Evolutionary conservation across 2,113 vertebrate species (phyloP).

Genomic region (Hippoglossus stenolepis): DNA sequence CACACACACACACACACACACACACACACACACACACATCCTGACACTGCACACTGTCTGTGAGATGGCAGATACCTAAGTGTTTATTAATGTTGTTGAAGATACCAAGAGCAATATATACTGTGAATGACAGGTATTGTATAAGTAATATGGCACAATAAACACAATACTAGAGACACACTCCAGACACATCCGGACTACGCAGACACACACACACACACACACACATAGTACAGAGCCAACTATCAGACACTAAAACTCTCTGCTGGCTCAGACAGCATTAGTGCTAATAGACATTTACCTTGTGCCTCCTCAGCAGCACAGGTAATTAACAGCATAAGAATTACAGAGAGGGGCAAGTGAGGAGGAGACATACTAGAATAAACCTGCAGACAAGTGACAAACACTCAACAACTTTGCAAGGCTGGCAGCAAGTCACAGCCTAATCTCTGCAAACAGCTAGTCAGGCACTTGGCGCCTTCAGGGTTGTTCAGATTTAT

Average conservation of each 20-base stretch:
- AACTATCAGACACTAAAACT: conserved; percentile 49
- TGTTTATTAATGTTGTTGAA: conserved; percentile 37
- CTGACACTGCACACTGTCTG: conserved; percentile 21
- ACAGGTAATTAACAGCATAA: conserved; percentile 67
- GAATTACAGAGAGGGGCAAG: conserved; percentile 61
- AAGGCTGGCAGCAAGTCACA: conserved; percentile 33
- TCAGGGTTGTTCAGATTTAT: conserved; percentile 29
- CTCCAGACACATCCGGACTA: conserved; percentile 1
- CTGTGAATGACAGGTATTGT: conserved; percentile 49
- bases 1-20: conserved; percentile 1
- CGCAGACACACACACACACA: neutral
- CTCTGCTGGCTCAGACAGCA: conserved; percentile 65
- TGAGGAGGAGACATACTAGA: conserved; percentile 41
- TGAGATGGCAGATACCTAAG: conserved; percentile 21
- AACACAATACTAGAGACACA: neutral
- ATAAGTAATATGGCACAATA: conserved; percentile 25
- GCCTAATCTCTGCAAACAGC: conserved; percentile 40
- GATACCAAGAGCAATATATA: conserved; percentile 15
- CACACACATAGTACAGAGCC: neutral
- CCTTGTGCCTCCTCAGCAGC: conserved; percentile 64
- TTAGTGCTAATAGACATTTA: conserved; percentile 64
- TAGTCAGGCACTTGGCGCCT: conserved; percentile 16
- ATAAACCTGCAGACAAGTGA: conserved; percentile 47
- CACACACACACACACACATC: conserved; percentile 1
- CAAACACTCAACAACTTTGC: conserved; percentile 33